These are phyloP conservation scores for Ephialtes manifestator DNA, from an alignment of 2,888 invertebrate species.

Conservation along the genomic window DNA sequence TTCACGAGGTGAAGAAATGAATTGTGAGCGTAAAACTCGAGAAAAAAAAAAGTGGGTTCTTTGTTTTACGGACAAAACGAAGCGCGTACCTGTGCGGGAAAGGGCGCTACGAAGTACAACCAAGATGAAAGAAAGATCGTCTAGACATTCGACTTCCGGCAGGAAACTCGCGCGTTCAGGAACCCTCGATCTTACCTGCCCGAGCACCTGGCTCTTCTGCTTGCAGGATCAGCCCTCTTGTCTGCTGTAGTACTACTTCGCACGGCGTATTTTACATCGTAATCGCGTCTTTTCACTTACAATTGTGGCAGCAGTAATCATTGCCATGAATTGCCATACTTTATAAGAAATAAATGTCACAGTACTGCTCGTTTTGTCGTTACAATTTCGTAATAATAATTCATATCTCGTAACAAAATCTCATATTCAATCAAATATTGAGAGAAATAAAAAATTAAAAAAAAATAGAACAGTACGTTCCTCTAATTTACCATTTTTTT, in stretches of 20 bases:
- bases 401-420: too few relatives aligned
- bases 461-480: too few relatives aligned
- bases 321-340: too few relatives aligned
- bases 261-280: slow-evolving; percentile 18
- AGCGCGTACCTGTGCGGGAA: slow-evolving; percentile 36
- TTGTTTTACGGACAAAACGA: slow-evolving; percentile 56
- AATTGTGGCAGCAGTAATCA: background rate
- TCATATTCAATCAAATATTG: too few relatives aligned
- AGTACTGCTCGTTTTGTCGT: too few relatives aligned
- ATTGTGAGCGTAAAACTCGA: background rate
- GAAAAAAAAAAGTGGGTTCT: slow-evolving; percentile 10
- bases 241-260: background rate
- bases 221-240: slow-evolving; percentile 28
- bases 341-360: too few relatives aligned
- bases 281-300: background rate
- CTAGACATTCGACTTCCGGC: slow-evolving; percentile 83
- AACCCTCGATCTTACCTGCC: slow-evolving; percentile 68
- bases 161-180: slow-evolving; percentile 64
- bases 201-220: slow-evolving; percentile 73
- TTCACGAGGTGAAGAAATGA: background rate
- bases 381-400: too few relatives aligned
- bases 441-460: too few relatives aligned
- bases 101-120: slow-evolving; percentile 6
- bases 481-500: too few relatives aligned
- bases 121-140: slow-evolving; percentile 74